Percentiles rank a stretch among this genome's conserved stretches.
These are phyloP conservation scores for Callipepla squamata DNA, from an alignment of 2,113 vertebrate species.

Conservation along the genomic window DNA sequence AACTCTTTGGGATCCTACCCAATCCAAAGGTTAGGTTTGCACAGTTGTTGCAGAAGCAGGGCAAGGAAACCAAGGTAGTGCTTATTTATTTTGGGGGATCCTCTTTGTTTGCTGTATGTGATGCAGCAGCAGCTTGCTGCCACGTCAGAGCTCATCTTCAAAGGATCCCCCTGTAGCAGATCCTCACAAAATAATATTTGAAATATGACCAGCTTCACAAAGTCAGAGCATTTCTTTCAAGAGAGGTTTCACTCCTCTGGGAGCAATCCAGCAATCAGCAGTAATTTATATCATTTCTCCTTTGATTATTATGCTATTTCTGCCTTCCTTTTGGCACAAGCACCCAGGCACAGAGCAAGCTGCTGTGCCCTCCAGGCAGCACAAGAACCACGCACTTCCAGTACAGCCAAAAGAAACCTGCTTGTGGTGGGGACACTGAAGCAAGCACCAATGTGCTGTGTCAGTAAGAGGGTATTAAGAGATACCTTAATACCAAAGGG, in stretches of 20 bases:
- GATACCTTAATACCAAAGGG: neutral
- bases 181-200: neutral
- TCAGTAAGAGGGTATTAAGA: neutral
- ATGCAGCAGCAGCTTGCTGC: neutral
- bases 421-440: neutral
- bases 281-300: neutral
- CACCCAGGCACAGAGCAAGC: fast-evolving
- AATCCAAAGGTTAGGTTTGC: conserved; percentile 60
- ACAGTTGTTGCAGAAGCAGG: conserved; percentile 11
- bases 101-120: conserved; percentile 6
- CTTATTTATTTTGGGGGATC: neutral
- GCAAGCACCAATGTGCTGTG: neutral
- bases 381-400: neutral
- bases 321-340: neutral
- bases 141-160: neutral
- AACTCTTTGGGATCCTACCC: neutral
- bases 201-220: neutral
- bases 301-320: neutral
- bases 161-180: neutral
- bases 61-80: neutral
- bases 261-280: neutral
- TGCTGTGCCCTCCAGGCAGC: neutral
- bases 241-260: neutral
- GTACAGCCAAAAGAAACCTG: neutral
- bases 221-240: neutral